A percentile compares a stretch with the other conserved stretches of the same genome.
Conservation (phyloP, 2,888 invertebrate species). For the Cantharis flavilabris region DNA sequence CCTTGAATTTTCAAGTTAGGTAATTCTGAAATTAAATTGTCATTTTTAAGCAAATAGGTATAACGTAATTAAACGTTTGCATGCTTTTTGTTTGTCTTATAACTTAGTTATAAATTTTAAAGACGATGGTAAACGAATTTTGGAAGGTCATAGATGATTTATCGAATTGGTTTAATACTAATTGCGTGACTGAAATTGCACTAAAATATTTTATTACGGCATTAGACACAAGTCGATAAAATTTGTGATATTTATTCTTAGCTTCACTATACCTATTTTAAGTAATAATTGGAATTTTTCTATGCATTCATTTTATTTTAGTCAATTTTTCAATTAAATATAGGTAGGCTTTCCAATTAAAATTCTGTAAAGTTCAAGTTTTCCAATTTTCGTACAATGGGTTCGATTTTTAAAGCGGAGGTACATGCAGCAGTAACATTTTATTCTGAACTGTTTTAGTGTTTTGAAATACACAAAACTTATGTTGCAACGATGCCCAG, state of each 20-base stretch:
- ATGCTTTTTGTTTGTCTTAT: neutral
- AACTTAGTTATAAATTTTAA: neutral
- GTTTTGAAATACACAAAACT: neutral
- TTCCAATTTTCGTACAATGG: neutral
- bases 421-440: neutral
- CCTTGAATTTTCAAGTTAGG: neutral
- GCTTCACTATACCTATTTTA: neutral
- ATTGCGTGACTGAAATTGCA: neutral
- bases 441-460: neutral
- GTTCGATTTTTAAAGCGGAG: neutral
- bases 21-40: neutral
- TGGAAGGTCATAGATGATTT: neutral
- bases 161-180: neutral
- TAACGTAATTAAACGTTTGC: neutral
- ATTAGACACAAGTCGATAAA: neutral
- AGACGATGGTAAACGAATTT: neutral
- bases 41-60: neutral
- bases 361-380: neutral
- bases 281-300: neutral
- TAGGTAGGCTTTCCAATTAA: neutral
- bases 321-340: neutral
- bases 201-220: neutral
- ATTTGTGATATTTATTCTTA: neutral
- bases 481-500: neutral
- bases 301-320: neutral